Conservation (phyloP, 1,140 invertebrate genomes). For the Zaprionus ghesquierei region DNA sequence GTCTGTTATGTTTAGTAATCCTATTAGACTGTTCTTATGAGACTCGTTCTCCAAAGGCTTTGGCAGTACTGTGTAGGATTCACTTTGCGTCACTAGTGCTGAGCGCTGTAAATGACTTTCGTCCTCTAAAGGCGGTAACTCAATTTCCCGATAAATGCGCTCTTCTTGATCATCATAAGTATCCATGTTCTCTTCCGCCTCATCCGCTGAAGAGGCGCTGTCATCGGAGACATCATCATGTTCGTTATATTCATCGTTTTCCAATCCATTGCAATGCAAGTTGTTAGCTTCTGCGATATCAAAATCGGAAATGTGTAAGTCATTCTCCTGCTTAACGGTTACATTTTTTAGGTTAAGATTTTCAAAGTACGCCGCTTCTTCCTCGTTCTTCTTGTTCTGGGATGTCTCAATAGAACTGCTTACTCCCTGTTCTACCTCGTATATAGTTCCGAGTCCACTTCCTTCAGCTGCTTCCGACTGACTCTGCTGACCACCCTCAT, state of each 20-base stretch:
- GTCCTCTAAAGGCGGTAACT: slow-evolving; percentile 51
- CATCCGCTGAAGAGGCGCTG: slow-evolving; percentile 56
- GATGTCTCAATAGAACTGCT: slow-evolving; percentile 42
- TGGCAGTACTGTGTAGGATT: not conserved
- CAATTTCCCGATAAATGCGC: slow-evolving; percentile 71
- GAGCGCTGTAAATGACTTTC: not conserved
- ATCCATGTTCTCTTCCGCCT: slow-evolving; percentile 64
- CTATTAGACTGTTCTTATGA: not conserved
- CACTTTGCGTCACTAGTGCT: not conserved
- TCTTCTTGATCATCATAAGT: slow-evolving; percentile 46
- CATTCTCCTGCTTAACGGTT: slow-evolving; percentile 69
- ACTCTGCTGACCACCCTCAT: slow-evolving; percentile 22
- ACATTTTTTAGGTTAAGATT: slow-evolving; percentile 64
- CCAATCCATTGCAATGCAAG: slow-evolving; percentile 41
- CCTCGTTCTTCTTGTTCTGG: slow-evolving; percentile 55
- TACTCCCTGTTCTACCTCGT: not conserved
- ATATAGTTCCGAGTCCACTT: not conserved
- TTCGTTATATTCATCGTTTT: slow-evolving; percentile 30
- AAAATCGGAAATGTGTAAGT: slow-evolving; percentile 57
- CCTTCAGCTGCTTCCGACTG: not conserved
- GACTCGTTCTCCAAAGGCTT: not conserved
- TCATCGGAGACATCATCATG: slow-evolving; percentile 57
- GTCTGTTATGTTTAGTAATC: not conserved
- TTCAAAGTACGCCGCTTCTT: slow-evolving; percentile 59
- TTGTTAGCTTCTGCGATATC: slow-evolving; percentile 14